phyloP scores from a whole-genome alignment of 2,113 vertebrate species.

The Rhinoderma darwinii region DNA sequence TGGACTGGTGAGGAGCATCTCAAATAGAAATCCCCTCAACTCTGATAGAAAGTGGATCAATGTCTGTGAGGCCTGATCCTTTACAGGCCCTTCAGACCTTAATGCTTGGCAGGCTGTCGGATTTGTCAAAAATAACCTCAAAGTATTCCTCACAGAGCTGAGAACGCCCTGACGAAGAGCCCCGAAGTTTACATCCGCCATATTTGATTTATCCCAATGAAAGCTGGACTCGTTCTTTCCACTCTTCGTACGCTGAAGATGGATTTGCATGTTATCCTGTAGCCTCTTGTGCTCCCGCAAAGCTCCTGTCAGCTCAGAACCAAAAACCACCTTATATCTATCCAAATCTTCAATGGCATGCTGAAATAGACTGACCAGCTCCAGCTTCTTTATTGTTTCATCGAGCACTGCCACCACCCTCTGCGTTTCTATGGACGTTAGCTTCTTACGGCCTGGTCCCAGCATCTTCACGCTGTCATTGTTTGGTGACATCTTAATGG shows the following conservation, averaged over 20 bases:
- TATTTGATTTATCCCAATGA: background rate
- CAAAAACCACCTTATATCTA: constrained; percentile 49
- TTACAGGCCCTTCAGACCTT: constrained; percentile 37
- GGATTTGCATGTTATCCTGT: constrained; percentile 58
- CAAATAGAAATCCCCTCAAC: constrained; percentile 72
- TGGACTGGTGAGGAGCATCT: constrained; percentile 74
- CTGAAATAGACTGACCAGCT: constrained; percentile 69
- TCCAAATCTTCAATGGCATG: constrained; percentile 43
- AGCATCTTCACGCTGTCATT: constrained; percentile 55
- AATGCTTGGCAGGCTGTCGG: constrained; percentile 62
- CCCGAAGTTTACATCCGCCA: background rate
- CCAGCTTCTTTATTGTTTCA: constrained; percentile 73
- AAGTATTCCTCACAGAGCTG: constrained; percentile 71
- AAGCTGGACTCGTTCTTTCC: background rate
- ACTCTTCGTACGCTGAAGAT: constrained; percentile 24
- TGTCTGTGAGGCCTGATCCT: constrained; percentile 55
- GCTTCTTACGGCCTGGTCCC: constrained; percentile 63
- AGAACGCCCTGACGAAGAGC: constrained; percentile 60
- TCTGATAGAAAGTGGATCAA: constrained; percentile 72
- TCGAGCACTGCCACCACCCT: constrained; percentile 73
- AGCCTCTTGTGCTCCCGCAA: constrained; percentile 69
- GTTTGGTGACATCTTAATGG: background rate
- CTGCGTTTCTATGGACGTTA: constrained; percentile 72
- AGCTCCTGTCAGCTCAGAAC: constrained; percentile 57
- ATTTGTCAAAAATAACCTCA: constrained; percentile 69